Base-by-base conservation (phyloP, 2,888 invertebrate species). In the Hirtodrosophila alboralis region DNA sequence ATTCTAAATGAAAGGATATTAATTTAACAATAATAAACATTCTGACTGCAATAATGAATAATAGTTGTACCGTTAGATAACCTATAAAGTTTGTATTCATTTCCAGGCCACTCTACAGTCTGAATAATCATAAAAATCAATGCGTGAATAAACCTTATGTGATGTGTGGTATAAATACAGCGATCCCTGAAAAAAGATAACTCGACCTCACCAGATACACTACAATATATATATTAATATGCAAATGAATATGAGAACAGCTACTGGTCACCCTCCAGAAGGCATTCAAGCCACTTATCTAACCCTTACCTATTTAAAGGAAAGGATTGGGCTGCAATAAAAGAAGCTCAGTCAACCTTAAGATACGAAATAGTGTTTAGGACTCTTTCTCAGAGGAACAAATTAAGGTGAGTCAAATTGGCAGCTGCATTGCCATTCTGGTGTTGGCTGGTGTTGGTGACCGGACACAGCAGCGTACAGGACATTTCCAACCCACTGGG, bases 401-500 rank as follows among this genome's bases (percentile, higher is more conserved):
- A 33, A n/a, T 18, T 37, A 23, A 31, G 21, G 10, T 31, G 18
- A 26, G 10, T 1, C n/a, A 30, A 36, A 36, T 33, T 27, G 13
- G 65, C 56, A 66, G 59, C 59, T 69, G 65, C 44, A 18, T n/a
- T 18, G 23, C 12, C 23, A 23, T 9, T 7, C 23, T 28, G 18
- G 13, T 28, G n/a, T n/a, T 60, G 37, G 34, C 18, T 31, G 16
- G n/a, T n/a, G n/a, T 10, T 26, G 33, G 27, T 52, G 57, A 56
- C 44, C 43, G 30, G 18, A 30, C 52, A 18, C 13, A 53, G 60
- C 57, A 21, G 3, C 23, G 23, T 6, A 23, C 23, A 23, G 79
- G 86, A 83, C 79, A 84, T 41, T 61, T 56, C 28, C 27, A 28
- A 30, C 41, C 43, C 48, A 58, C 51, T 41, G 45, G 57, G 33